phyloP scores from a whole-genome alignment of 2,797 vertebrate species.

The Leucoraja ocellata region DNA sequence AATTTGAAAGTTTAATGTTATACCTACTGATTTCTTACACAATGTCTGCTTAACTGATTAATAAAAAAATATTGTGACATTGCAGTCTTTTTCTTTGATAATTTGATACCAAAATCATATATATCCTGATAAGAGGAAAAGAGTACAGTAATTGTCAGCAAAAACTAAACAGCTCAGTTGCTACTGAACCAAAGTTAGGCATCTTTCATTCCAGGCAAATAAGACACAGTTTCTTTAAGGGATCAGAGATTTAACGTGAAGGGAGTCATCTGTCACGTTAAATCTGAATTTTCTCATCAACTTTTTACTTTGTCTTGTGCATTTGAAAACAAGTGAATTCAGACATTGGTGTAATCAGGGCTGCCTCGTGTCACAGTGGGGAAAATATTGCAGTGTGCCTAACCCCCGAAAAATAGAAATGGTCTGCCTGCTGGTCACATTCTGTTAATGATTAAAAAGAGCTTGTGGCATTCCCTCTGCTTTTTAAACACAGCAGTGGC shows the following conservation, averaged over 20 bases:
- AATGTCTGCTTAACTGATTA: not conserved
- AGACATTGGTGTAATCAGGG: not conserved
- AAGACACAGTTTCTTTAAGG: not conserved
- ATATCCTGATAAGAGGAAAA: not conserved
- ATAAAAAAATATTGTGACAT: not conserved
- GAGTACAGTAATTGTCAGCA: not conserved
- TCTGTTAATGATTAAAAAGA: not conserved
- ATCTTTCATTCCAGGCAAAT: not conserved
- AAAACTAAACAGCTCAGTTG: not conserved
- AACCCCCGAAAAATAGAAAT: not conserved
- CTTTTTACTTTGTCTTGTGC: not conserved
- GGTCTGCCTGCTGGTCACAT: not conserved
- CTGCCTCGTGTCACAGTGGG: not conserved
- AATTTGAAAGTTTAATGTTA: not conserved
- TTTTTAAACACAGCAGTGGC: not conserved
- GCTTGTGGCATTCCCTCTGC: not conserved
- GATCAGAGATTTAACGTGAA: not conserved
- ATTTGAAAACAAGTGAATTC: not conserved
- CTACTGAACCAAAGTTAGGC: not conserved
- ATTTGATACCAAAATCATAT: too few species aligned
- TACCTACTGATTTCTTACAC: not conserved
- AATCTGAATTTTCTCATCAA: not conserved
- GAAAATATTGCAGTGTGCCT: not conserved
- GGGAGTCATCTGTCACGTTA: not conserved
- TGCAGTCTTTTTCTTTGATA: not conserved